phyloP scores from a whole-genome alignment of 2,113 vertebrate species.

The Cryptotis parvus region DNA sequence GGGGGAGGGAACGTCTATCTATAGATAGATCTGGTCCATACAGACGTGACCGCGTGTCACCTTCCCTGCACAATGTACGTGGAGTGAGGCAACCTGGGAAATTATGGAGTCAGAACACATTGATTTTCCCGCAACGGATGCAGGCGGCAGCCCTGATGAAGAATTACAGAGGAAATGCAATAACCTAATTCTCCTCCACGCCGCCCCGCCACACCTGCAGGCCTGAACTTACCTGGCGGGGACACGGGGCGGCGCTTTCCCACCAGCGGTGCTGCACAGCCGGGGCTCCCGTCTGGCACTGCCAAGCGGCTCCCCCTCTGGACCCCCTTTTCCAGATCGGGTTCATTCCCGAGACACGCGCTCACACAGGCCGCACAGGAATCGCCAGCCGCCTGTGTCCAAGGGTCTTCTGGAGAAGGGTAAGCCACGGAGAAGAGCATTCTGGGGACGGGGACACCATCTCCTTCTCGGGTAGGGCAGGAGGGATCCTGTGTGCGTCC shows the following conservation, averaged over 20 bases:
- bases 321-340: accelerated
- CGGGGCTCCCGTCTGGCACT: accelerated
- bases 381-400: background rate
- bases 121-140: constrained; percentile 91
- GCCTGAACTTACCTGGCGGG: constrained; percentile 70
- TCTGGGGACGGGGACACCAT: background rate
- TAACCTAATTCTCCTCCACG: constrained; percentile 86
- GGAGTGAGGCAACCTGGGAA: constrained; percentile 94
- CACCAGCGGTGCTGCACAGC: background rate
- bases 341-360: background rate
- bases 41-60: constrained; percentile 93
- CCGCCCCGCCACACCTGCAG: constrained; percentile 1
- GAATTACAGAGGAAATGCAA: constrained; percentile 88
- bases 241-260: background rate
- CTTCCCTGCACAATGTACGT: constrained; percentile 88
- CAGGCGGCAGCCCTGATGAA: constrained; percentile 86
- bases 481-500: accelerated
- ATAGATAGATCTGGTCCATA: constrained; percentile 35
- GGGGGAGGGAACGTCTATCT: background rate
- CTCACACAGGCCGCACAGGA: background rate
- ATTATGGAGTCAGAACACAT: constrained; percentile 95
- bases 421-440: background rate
- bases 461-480: accelerated
- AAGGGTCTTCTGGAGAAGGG: background rate
- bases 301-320: background rate